Evolutionary conservation across 2,797 vertebrate species (phyloP).

Genomic region (Okamejei kenojei): DNA sequence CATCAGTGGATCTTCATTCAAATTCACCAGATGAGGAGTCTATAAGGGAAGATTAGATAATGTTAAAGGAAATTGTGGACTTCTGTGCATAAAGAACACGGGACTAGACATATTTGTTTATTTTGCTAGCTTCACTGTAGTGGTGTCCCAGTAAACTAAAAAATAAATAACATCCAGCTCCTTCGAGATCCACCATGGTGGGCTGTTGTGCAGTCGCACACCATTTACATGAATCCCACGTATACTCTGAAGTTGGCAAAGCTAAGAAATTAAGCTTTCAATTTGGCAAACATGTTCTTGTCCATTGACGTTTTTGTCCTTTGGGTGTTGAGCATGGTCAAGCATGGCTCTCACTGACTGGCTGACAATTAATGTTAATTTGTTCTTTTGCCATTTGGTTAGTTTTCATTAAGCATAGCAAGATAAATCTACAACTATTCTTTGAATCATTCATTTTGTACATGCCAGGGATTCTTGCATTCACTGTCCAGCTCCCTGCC

Average conservation of each 20-base stretch:
- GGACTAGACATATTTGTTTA: not conserved
- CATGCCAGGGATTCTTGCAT: not conserved
- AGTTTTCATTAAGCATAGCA: too few species aligned
- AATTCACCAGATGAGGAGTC: conserved; percentile 94
- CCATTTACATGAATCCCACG: not conserved
- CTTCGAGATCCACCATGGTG: not conserved
- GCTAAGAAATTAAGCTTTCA: not conserved
- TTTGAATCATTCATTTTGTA: not conserved
- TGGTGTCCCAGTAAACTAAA: too few species aligned
- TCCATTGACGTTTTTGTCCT: not conserved
- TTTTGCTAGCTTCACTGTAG: not conserved
- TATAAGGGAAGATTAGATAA: conserved; percentile 47
- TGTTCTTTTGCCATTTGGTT: not conserved
- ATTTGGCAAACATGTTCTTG: too few species aligned
- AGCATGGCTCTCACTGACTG: not conserved
- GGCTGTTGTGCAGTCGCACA: not conserved
- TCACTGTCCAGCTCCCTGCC: not conserved
- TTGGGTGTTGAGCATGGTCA: not conserved
- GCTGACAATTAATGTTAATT: not conserved
- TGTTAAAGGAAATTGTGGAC: not conserved
- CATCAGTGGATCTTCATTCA: conserved; percentile 96
- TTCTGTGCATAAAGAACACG: not conserved
- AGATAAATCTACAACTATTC: not conserved
- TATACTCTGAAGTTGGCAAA: not conserved
- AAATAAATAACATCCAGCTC: conserved; percentile 2